Evolutionary conservation across 2,888 invertebrate genomes (phyloP).

Genomic region (Philereme transversata): DNA sequence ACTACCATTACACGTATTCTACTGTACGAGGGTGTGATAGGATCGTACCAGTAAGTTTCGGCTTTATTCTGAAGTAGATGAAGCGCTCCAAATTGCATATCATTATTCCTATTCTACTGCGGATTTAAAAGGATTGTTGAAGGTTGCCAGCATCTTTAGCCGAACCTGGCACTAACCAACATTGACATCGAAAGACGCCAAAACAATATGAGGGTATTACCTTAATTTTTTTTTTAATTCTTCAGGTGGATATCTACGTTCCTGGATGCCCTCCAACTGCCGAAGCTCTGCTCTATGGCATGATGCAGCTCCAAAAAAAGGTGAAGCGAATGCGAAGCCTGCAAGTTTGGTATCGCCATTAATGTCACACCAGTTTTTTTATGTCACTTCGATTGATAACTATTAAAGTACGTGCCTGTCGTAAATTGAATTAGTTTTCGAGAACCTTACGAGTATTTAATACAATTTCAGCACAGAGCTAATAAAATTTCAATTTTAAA

Average conservation of each 20-base stretch:
- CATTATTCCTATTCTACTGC: too few species aligned
- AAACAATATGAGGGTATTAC: too few species aligned
- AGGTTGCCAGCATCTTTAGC: too few species aligned
- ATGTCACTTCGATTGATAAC: background rate
- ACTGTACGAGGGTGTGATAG: conserved; percentile 88
- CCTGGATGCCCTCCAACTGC: conserved; percentile 98
- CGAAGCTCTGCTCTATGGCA: conserved; percentile 93
- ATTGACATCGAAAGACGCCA: too few species aligned
- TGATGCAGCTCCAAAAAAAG: conserved; percentile 94
- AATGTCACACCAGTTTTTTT: conserved; percentile 21
- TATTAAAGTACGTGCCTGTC: conserved; percentile 7
- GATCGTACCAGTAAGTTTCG: conserved; percentile 64
- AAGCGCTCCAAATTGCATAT: too few species aligned
- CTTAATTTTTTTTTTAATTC: background rate
- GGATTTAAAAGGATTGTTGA: too few species aligned
- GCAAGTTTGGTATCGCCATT: conserved; percentile 75
- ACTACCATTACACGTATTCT: conserved; percentile 99
- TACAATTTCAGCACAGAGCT: conserved; percentile 7
- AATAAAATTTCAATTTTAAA: conserved; percentile 15
- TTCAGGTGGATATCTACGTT: conserved; percentile 91
- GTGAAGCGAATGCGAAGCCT: conserved; percentile 88
- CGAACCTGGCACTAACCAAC: too few species aligned
- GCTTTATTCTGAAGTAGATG: too few species aligned
- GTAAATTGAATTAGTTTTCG: conserved; percentile 5
- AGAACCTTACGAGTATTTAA: background rate